Base-by-base conservation (phyloP, 2,888 invertebrate genomes). In the Stenurella melanura region DNA sequence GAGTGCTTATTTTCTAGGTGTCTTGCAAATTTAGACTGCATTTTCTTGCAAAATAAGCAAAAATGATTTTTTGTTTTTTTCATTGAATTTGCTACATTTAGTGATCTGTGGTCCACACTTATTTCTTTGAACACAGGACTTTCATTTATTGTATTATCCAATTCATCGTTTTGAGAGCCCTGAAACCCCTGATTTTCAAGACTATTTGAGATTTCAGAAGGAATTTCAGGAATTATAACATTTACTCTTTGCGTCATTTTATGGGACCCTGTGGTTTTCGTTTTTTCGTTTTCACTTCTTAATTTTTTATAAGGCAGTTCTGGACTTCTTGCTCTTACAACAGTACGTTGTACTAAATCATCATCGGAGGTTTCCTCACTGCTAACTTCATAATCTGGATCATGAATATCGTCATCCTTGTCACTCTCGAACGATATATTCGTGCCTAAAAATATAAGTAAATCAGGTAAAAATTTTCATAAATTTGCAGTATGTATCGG, bases 11-110 rank as follows among this genome's bases (percentile, higher is more conserved):
- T 73, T 18, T 18, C 17, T n/a, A 73, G 64, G 56, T 73, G 66
- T 66, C 66, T 54, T 56, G 73, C 73, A 21, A 73, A 73, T 30
- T 73, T 73, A 34, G 73, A 64, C 57, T 66, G 66, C 57, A 34
- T 54, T 56, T 38, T 73, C 21, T 57, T 64, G 66, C 66, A 73
- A 57, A 57, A 73, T 56, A 19, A 64, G 58, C 73, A 73, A 66
- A 73, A 64, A 64, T 73, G 73, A 11, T 73, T 50, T 26, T 70
- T 70, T 70, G 70, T 70, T 7, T 26, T 21, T 58, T 56, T 30
- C n/a, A 57, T 30, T 57, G 11, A 26, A 26, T 26, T 12, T 58
- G 9, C 21, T 26, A 69, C 54, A 21, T 57, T 34, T 30, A 57
- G 30, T 69, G 30, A 57, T 57, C 58, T 58, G 58, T 69, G 30